Evolutionary conservation across 2,888 invertebrate genomes (phyloP), one percentile per base, ranked within the genome.

Genomic region (Biston betularia): DNA sequence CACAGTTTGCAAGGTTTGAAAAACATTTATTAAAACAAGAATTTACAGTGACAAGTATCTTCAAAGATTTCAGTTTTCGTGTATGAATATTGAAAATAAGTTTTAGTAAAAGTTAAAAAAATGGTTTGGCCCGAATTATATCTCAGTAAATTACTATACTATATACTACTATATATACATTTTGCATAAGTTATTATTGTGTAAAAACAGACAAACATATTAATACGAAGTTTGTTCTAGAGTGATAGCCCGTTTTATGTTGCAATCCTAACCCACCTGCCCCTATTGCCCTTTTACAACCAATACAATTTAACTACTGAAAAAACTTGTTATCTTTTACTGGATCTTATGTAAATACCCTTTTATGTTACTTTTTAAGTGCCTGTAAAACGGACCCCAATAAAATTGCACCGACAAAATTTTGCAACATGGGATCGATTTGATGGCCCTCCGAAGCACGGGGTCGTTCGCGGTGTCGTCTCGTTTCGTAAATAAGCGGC

Each of bases 301-400:
- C 56, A 52, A 65, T 56, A 66, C 56, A 61, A 61, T 66, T 57
- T 66, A 57, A 65, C 55, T 61, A 61, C 61, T 49, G 34, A 66
- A 64, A 59, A 66, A 66, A 66, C 65, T 66, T 66, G 65, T 66
- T 66, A 66, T 66, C 61, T 66, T 56, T 61, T 65, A 46, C 50
- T 34, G 58, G 45, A 50, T 50, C 48, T 52, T 56, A 57, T 48
- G 48, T 48, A 66, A 57, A 65, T 65, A 45, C 33, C 42, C 40
- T 56, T 65, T 62, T 57, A 66, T 42, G 56, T n/a, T 46, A 34
- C 45, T 46, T 56, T 63, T 56, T 61, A 40, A 61, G 56, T 33
- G 65, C 24, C 57, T 66, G 62, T 66, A 66, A 66, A 62, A 61
- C 52, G 65, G 52, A 62, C 66, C 66, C 44, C 14, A 61, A 66